A percentile compares a stretch with the other conserved stretches of the same genome.
Conservation (phyloP, 2,797 vertebrate species). For the Diplodus sargus region DNA sequence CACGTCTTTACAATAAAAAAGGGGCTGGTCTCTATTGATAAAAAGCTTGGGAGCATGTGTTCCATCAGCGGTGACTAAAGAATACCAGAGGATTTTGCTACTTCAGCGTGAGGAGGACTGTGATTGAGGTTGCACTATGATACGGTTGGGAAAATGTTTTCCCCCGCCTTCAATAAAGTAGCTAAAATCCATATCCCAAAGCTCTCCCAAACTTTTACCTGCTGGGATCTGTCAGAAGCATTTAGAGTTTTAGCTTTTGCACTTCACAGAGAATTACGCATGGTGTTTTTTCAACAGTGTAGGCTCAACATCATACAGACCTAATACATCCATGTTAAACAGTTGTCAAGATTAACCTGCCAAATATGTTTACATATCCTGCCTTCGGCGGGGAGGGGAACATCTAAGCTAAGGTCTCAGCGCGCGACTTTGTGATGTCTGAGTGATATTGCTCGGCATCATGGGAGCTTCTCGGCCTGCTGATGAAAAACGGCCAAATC, state of each 20-base stretch:
- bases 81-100: conserved; percentile 52
- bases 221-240: conserved; percentile 85
- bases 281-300: conserved; percentile 75
- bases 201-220: conserved; percentile 84
- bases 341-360: conserved; percentile 85
- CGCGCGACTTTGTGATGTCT: conserved; percentile 59
- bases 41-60: conserved; percentile 44
- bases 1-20: conserved; percentile 44
- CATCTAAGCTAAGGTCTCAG: conserved; percentile 63
- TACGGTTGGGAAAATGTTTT: conserved; percentile 68
- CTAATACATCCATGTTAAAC: conserved; percentile 83
- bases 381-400: conserved; percentile 59
- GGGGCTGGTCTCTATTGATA: conserved; percentile 35
- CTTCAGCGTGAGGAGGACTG: conserved; percentile 49
- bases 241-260: conserved; percentile 79
- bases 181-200: conserved; percentile 77
- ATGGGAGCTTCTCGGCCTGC: conserved; percentile 49
- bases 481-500: conserved; percentile 65
- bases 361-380: conserved; percentile 80
- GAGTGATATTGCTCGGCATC: conserved; percentile 60
- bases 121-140: conserved; percentile 61
- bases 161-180: conserved; percentile 74
- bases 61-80: conserved; percentile 64
- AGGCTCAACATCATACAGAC: conserved; percentile 76
- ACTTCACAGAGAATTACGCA: conserved; percentile 87